Evolutionary conservation across 2,797 vertebrate genomes (phyloP).

Genomic region (Paratrypauchen microcephalus): DNA sequence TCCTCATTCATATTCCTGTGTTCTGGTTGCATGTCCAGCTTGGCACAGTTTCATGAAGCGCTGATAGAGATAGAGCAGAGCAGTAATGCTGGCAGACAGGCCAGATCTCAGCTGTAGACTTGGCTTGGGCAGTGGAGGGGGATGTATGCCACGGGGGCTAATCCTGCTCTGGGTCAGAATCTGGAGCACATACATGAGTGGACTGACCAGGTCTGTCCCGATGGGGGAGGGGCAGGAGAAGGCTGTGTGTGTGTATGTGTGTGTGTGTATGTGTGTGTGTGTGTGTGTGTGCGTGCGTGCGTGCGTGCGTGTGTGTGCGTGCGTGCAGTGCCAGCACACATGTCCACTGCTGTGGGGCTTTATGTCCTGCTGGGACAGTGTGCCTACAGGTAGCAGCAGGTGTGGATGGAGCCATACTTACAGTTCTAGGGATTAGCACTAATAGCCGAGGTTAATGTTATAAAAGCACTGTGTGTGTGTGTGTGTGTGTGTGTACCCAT

Average conservation of each 20-base stretch:
- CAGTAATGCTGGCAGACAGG: slow-evolving; percentile 65
- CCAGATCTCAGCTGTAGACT: slow-evolving; percentile 54
- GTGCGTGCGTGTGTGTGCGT: too few species aligned
- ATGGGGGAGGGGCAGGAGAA: slow-evolving; percentile 27
- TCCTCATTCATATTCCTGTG: slow-evolving; percentile 31
- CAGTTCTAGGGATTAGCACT: slow-evolving; percentile 20
- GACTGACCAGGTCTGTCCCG: slow-evolving; percentile 42
- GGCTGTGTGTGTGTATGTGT: too few species aligned
- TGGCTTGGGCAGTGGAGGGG: slow-evolving; percentile 26
- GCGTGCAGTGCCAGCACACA: slow-evolving; percentile 36
- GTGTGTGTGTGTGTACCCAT: background rate
- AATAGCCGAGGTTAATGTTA: background rate
- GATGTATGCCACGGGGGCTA: slow-evolving; percentile 61
- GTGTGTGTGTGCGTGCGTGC: too few species aligned
- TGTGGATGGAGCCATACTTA: slow-evolving; percentile 23
- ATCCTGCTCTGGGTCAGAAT: slow-evolving; percentile 69
- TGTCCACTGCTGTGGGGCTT: slow-evolving; percentile 21
- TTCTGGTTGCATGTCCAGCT: slow-evolving; percentile 26
- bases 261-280: too few species aligned
- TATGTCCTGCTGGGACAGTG: slow-evolving; percentile 31
- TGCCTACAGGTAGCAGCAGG: slow-evolving; percentile 56
- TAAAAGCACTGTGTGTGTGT: background rate
- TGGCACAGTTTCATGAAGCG: slow-evolving; percentile 35
- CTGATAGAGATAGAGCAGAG: slow-evolving; percentile 62
- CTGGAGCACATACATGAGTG: slow-evolving; percentile 67